Evolutionary conservation across 2,797 vertebrate species (phyloP).

Genomic region (Tangara arthus): DNA sequence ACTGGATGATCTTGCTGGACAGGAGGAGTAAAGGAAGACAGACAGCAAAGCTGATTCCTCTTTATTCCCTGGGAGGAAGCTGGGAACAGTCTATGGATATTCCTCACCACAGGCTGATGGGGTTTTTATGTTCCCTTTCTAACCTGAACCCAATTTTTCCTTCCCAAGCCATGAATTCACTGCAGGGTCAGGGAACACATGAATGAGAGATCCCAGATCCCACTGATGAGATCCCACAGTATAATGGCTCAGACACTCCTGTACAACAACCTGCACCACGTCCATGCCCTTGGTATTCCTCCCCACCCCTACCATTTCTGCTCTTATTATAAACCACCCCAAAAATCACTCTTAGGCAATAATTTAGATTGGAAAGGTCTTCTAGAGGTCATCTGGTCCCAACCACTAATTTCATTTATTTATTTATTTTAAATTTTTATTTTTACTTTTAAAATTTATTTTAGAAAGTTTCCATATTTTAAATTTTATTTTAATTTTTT

Average conservation of each 20-base stretch:
- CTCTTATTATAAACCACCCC: neutral
- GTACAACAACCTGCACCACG: neutral
- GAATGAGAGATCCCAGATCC: neutral
- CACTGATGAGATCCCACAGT: neutral
- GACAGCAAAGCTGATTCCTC: neutral
- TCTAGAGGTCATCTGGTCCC: neutral
- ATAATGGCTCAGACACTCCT: neutral
- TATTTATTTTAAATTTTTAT: neutral
- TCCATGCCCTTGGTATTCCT: neutral
- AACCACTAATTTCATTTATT: neutral
- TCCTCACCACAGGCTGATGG: fast-evolving
- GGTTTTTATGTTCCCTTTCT: neutral
- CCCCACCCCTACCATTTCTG: neutral
- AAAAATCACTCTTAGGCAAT: neutral
- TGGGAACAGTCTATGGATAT: neutral
- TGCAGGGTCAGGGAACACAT: neutral
- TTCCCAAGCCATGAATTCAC: neutral
- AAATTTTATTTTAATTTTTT: neutral
- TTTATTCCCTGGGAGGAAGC: neutral
- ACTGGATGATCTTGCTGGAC: fast-evolving
- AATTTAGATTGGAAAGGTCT: neutral
- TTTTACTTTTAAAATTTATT: neutral
- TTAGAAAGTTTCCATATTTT: neutral
- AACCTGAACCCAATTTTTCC: neutral
- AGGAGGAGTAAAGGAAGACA: neutral